Evolutionary conservation across 2,888 invertebrate species (phyloP).

Genomic region (Choreutis nemorana): DNA sequence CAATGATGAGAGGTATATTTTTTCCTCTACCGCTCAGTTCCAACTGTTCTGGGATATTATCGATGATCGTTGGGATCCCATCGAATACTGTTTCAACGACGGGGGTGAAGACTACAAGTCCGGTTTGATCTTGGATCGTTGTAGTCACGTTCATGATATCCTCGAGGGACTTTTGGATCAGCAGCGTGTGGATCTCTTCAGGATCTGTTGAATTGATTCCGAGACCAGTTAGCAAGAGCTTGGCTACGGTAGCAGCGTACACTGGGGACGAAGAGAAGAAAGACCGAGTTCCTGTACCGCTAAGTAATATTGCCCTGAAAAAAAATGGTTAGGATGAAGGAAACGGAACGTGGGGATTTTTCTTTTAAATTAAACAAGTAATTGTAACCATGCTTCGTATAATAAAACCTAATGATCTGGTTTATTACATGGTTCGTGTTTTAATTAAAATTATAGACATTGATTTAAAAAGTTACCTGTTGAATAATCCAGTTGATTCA

Average conservation of each 20-base stretch:
- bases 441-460: no score
- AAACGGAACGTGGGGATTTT: no score
- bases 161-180: conserved; percentile 29
- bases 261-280: conserved; percentile 33
- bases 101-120: conserved; percentile 35
- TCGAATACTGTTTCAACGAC: conserved; percentile 34
- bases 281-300: conserved; percentile 30
- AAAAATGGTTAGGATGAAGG: background rate
- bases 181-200: conserved; percentile 27
- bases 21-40: conserved; percentile 30
- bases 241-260: conserved; percentile 25
- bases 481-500: conserved; percentile 15
- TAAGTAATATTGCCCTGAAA: conserved; percentile 45
- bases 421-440: no score
- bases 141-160: conserved; percentile 31
- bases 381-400: no score
- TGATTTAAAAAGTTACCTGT: conserved; percentile 1
- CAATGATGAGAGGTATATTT: conserved; percentile 37
- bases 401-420: no score
- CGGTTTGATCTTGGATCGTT: conserved; percentile 25
- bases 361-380: no score
- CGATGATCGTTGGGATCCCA: conserved; percentile 34
- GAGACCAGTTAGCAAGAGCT: conserved; percentile 38
- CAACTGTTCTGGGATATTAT: conserved; percentile 35
- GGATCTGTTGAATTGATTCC: conserved; percentile 37